Conservation (phyloP, 2,888 invertebrate genomes). For the Polymixis lichenea region DNA sequence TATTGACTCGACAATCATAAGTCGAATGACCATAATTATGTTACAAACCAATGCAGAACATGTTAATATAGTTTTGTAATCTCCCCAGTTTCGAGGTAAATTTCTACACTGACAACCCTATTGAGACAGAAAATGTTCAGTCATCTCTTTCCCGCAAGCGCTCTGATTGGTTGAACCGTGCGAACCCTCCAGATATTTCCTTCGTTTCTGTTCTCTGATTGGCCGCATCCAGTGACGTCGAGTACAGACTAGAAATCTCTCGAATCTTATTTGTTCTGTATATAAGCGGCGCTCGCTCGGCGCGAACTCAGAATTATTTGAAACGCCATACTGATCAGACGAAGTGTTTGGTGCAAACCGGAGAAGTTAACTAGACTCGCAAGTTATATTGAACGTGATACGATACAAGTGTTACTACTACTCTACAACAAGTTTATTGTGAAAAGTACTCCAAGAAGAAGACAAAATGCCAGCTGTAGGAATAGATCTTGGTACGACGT, state of each 20-base stretch:
- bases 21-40: not conserved
- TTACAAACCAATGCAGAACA: not conserved
- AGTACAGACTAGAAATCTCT: slow-evolving; percentile 75
- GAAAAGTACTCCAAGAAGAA: slow-evolving; percentile 56
- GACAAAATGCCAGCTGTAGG: slow-evolving; percentile 88
- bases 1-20: not conserved
- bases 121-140: slow-evolving; percentile 24
- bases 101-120: slow-evolving; percentile 49
- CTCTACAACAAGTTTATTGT: slow-evolving; percentile 33
- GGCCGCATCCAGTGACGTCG: slow-evolving; percentile 65
- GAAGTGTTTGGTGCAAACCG: slow-evolving; percentile 76
- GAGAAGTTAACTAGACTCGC: slow-evolving; percentile 66
- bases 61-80: not conserved
- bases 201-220: slow-evolving; percentile 68
- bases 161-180: slow-evolving; percentile 70
- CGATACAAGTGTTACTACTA: slow-evolving; percentile 2
- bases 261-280: slow-evolving; percentile 75
- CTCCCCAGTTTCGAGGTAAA: slow-evolving; percentile 53
- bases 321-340: slow-evolving; percentile 79
- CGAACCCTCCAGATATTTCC: slow-evolving; percentile 75
- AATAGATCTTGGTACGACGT: slow-evolving; percentile 90
- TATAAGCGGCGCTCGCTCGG: slow-evolving; percentile 74
- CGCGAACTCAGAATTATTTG: slow-evolving; percentile 82
- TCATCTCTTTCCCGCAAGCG: slow-evolving; percentile 56
- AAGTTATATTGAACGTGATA: slow-evolving; percentile 25